Conservation (phyloP, 2,113 vertebrate genomes). For the Bubo scandiacus region DNA sequence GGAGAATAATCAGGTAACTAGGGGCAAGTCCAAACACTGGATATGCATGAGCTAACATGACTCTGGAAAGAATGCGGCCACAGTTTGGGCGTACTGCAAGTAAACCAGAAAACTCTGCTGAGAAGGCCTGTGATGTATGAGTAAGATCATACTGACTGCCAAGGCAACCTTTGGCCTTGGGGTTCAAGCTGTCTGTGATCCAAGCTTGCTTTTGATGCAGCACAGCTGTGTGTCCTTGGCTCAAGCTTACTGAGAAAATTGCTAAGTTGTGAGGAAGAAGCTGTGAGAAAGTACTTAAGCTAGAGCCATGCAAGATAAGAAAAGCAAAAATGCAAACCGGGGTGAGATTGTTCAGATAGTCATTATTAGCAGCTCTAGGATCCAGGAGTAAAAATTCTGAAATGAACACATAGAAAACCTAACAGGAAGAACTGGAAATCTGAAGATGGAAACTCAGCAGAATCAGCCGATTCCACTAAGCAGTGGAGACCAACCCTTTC, state of each 20-base stretch:
- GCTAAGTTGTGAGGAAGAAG: neutral
- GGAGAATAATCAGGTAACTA: neutral
- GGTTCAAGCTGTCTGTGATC: neutral
- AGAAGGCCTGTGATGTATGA: neutral
- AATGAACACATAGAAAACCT: neutral
- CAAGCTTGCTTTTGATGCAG: slow-evolving; percentile 2
- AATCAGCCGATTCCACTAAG: neutral
- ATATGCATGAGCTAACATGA: neutral
- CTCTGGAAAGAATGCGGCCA: neutral
- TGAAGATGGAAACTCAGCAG: neutral
- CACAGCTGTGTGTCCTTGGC: slow-evolving; percentile 40
- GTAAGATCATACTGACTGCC: neutral
- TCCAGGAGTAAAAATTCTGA: neutral
- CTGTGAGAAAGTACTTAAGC: slow-evolving; percentile 26
- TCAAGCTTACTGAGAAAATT: slow-evolving; percentile 2
- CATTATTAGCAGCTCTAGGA: neutral
- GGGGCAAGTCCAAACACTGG: neutral
- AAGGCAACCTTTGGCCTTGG: slow-evolving; percentile 1
- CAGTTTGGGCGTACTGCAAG: neutral
- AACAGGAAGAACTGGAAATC: neutral
- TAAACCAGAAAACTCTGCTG: neutral
- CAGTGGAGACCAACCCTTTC: neutral
- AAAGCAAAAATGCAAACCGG: neutral
- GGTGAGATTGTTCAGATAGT: neutral
- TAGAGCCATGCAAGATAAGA: neutral